Base-by-base conservation (phyloP, 2,888 invertebrate species). In the Tachina fera region DNA sequence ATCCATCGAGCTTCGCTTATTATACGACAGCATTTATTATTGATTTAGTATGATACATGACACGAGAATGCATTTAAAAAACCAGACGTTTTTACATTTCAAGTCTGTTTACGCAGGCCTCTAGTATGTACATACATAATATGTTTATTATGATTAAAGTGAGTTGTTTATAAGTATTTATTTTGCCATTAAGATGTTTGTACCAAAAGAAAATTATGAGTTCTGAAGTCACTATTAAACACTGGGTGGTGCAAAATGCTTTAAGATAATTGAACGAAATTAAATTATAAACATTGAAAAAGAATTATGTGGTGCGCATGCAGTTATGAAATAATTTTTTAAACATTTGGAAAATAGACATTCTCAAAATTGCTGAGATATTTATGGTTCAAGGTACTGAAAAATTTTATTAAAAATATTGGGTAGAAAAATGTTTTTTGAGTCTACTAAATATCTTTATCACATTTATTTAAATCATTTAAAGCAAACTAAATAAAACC, bases 131-230 rank as follows among this genome's bases (percentile, higher is more conserved):
- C n/a, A n/a, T n/a, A n/a, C n/a, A n/a, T n/a, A n/a, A n/a, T n/a
- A n/a, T n/a, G n/a, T n/a, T n/a, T n/a, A n/a, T n/a, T n/a, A 45
- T 53, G 65, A 19, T 41, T 9, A 22, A 49, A 43, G 9, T 45
- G 43, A 65, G 45, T 61, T 47, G 53, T 75, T 53, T 31, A 70
- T 78, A 31, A 31, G 31, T 31, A 51, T 77, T 77, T 77, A 70
- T 60, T 68, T 41, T 22, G 60, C 11, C 49, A 68, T 39, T 0
- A 1, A 14, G 14, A 67, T 76, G 6, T 47, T 19, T 16, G 63
- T 43, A 53, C n/a, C 22, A 19, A 65, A 65, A 39, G 9, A 76
- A 68, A 47, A 49, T 58, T 31, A 67, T 45, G 60, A 39, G 13
- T 16, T 16, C 45, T 60, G 16, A 76, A 76, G 65, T 65, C 16